phyloP scores from a whole-genome alignment of 2,888 invertebrate species.

The Cantharis rustica region DNA sequence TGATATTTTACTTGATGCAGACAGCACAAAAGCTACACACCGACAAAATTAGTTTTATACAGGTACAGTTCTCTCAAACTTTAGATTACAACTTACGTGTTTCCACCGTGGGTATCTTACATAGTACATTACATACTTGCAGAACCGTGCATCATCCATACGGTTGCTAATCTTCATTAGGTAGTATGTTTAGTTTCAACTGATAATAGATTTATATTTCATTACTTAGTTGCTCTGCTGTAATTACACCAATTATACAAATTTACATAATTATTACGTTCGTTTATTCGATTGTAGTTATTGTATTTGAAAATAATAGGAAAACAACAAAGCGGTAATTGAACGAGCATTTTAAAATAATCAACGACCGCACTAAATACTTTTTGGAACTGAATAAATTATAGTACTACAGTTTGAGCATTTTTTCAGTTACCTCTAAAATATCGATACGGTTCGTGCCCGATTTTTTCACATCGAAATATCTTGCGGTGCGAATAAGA shows the following conservation, averaged over 20 bases:
- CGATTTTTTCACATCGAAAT: too few species aligned
- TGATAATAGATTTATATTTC: neutral
- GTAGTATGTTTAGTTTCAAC: neutral
- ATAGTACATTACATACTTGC: neutral
- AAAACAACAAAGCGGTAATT: neutral
- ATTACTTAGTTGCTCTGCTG: neutral
- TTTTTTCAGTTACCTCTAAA: neutral
- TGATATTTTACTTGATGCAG: constrained; percentile 33
- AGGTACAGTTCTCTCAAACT: constrained; percentile 24
- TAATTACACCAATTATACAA: neutral
- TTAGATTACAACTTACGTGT: constrained; percentile 29
- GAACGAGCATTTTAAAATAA: too few species aligned
- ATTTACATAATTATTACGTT: neutral
- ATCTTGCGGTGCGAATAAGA: too few species aligned
- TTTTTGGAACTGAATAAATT: too few species aligned
- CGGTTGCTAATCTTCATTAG: neutral
- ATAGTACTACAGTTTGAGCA: too few species aligned
- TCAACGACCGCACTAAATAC: too few species aligned
- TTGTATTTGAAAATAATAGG: neutral
- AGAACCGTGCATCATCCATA: neutral
- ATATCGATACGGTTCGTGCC: neutral
- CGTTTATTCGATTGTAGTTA: neutral
- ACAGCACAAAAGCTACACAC: constrained; percentile 32
- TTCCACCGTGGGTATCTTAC: neutral
- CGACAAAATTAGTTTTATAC: constrained; percentile 30